phyloP scores from a whole-genome alignment of 2,888 invertebrate genomes.

The Neoaliturus tenellus region DNA sequence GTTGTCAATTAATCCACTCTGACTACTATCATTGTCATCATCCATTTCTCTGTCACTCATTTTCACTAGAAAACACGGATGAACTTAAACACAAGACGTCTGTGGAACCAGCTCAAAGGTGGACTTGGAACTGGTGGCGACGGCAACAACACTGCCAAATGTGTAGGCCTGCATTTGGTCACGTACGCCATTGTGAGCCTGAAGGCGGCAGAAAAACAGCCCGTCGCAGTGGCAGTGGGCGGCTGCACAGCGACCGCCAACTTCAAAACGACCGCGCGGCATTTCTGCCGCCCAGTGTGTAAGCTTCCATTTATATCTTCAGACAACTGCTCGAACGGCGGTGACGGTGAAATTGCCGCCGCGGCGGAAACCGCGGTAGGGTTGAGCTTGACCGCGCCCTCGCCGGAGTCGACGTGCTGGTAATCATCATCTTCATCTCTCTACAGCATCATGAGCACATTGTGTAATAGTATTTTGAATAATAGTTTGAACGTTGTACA shows the following conservation, averaged over 20 bases:
- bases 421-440: too few relatives aligned
- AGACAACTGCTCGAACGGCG: slow-evolving; percentile 21
- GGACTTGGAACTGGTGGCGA: slow-evolving; percentile 7
- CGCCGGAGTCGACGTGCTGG: too few relatives aligned
- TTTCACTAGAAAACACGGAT: slow-evolving; percentile 24
- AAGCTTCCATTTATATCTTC: slow-evolving; percentile 7
- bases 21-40: slow-evolving; percentile 37
- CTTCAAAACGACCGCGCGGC: slow-evolving; percentile 46
- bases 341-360: slow-evolving; percentile 7
- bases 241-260: slow-evolving; percentile 37
- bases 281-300: slow-evolving; percentile 39
- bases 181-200: slow-evolving; percentile 57
- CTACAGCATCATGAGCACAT: too few relatives aligned
- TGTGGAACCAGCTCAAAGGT: slow-evolving; percentile 13
- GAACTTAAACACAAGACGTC: slow-evolving; percentile 36
- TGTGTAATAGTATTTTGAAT: too few relatives aligned
- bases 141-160: slow-evolving; percentile 57
- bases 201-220: slow-evolving; percentile 41
- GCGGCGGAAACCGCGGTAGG: slow-evolving; percentile 24
- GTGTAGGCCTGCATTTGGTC: slow-evolving; percentile 59
- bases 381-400: too few relatives aligned
- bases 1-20: slow-evolving; percentile 44
- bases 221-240: slow-evolving; percentile 55
- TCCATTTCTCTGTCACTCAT: background rate
- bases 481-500: too few relatives aligned